Evolutionary conservation across 2,888 invertebrate species (phyloP).

Genomic region (Automeris io): DNA sequence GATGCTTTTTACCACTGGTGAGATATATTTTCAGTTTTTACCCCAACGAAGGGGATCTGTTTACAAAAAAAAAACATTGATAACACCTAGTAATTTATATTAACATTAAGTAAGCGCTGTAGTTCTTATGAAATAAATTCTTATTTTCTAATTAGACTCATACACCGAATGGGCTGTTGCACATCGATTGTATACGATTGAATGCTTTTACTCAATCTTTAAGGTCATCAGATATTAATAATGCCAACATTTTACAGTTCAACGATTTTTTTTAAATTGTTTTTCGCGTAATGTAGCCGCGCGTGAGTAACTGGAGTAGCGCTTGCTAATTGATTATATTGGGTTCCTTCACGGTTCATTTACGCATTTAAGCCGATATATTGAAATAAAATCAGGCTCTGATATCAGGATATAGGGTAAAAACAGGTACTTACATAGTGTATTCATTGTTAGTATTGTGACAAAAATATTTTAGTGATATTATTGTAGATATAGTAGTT

Average conservation of each 20-base stretch:
- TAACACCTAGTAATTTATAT: background rate
- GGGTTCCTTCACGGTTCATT: background rate
- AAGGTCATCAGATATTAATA: slow-evolving; percentile 63
- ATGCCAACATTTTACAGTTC: slow-evolving; percentile 31
- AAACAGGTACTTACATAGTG: no score
- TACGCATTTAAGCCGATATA: no score
- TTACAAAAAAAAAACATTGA: slow-evolving; percentile 8
- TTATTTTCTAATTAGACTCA: slow-evolving; percentile 19
- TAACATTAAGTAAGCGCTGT: slow-evolving; percentile 8
- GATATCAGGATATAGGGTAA: no score
- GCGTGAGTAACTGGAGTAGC: slow-evolving; percentile 1
- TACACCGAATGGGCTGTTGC: slow-evolving; percentile 46
- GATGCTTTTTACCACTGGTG: slow-evolving; percentile 70
- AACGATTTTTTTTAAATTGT: slow-evolving; percentile 22
- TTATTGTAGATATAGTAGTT: no score
- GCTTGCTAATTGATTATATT: slow-evolving; percentile 1
- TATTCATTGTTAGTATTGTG: no score
- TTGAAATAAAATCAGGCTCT: no score
- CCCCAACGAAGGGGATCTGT: slow-evolving; percentile 15
- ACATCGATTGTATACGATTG: slow-evolving; percentile 65
- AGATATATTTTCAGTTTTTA: slow-evolving; percentile 62
- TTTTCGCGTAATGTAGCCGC: slow-evolving; percentile 14
- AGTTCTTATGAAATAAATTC: slow-evolving; percentile 10
- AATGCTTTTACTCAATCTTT: slow-evolving; percentile 49
- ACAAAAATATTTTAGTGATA: no score